These are phyloP conservation scores for Donacobius atricapilla DNA, from an alignment of 2,113 vertebrate genomes.

Conservation along the genomic window DNA sequence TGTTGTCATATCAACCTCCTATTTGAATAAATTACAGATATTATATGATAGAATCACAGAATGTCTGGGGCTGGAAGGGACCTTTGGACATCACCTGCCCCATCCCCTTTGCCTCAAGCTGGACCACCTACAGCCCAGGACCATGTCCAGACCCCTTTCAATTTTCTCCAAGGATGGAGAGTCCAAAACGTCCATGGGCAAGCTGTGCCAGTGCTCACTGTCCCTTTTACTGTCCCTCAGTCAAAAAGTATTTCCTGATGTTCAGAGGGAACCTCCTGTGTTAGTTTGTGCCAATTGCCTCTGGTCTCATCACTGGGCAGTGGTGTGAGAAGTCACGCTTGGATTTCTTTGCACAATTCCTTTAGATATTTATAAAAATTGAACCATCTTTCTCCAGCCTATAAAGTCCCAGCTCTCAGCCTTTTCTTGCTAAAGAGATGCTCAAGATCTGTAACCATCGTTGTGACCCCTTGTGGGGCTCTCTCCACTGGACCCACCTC, in stretches of 20 bases:
- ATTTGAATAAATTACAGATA: not conserved
- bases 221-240: not conserved
- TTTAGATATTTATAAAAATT: not conserved
- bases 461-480: not conserved
- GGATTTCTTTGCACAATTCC: not conserved
- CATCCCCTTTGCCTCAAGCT: not conserved
- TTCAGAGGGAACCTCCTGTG: not conserved
- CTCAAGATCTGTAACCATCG: not conserved
- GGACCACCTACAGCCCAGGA: not conserved
- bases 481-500: not conserved
- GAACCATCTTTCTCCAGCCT: not conserved
- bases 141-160: not conserved
- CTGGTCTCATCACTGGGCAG: not conserved
- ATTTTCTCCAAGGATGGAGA: not conserved
- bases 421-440: not conserved
- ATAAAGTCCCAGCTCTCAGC: not conserved
- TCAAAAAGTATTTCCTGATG: not conserved
- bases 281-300: not conserved
- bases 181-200: not conserved
- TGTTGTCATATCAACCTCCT: not conserved
- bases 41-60: not conserved
- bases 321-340: not conserved
- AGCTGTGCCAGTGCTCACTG: not conserved
- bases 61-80: not conserved
- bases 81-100: not conserved